Conservation (phyloP, 2,797 vertebrate species). For the Eupleurogrammus muticus region DNA sequence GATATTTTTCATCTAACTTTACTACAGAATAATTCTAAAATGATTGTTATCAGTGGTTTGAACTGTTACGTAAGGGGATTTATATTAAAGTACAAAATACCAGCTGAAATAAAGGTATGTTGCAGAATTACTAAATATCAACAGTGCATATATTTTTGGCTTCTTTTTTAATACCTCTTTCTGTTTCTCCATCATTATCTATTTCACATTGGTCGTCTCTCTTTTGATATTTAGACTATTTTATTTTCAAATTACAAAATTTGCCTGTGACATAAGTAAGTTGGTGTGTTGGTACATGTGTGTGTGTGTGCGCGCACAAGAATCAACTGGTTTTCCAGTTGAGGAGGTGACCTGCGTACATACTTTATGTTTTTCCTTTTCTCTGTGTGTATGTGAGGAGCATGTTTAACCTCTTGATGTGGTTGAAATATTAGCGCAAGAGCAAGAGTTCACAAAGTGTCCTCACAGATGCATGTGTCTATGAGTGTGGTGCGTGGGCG, state of each 20-base stretch:
- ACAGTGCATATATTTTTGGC: neutral
- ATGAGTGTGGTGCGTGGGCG: constrained; percentile 24
- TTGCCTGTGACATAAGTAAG: constrained; percentile 4
- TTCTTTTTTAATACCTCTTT: neutral
- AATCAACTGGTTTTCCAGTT: constrained; percentile 46
- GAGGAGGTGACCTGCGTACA: constrained; percentile 2
- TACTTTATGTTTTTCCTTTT: constrained; percentile 35
- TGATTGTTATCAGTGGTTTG: neutral
- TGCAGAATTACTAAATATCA: neutral
- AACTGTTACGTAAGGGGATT: neutral
- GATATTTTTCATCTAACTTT: neutral
- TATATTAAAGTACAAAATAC: too few species aligned
- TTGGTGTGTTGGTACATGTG: neutral
- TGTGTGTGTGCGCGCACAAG: constrained; percentile 4
- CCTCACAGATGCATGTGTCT: constrained; percentile 18
- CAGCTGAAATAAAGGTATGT: neutral
- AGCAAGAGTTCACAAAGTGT: constrained; percentile 45
- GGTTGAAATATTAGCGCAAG: constrained; percentile 45
- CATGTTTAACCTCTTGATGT: constrained; percentile 44
- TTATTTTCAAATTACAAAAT: constrained; percentile 5
- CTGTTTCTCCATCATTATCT: neutral
- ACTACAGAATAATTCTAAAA: constrained; percentile 10
- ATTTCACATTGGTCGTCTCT: neutral
- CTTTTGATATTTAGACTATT: neutral
- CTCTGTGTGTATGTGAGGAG: constrained; percentile 19